Evolutionary conservation across 2,888 invertebrate genomes (phyloP).

Genomic region (Perizoma affinitatum): DNA sequence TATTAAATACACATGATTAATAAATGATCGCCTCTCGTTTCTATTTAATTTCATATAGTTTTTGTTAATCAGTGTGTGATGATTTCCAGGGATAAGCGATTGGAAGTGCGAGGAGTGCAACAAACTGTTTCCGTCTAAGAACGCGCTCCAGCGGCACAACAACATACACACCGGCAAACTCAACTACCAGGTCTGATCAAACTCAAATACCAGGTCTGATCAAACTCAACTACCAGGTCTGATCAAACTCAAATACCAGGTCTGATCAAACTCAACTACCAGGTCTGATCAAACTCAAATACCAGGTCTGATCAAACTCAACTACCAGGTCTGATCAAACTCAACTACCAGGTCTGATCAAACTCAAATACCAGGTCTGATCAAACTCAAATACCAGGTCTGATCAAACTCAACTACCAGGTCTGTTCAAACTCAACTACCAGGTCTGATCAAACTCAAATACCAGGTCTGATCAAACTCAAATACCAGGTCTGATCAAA

Average conservation of each 20-base stretch:
- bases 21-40: neutral
- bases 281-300: conserved; percentile 51
- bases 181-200: conserved; percentile 76
- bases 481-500: no score
- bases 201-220: no score
- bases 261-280: conserved; percentile 77
- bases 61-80: neutral
- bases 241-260: no score
- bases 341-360: conserved; percentile 36
- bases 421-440: no score
- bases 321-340: no score
- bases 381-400: no score
- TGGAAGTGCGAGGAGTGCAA: conserved; percentile 85
- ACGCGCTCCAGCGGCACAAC: conserved; percentile 84
- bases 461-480: conserved; percentile 68
- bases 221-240: no score
- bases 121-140: conserved; percentile 86
- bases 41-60: neutral
- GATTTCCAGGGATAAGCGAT: conserved; percentile 78
- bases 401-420: no score
- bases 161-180: conserved; percentile 85
- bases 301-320: no score
- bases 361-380: conserved; percentile 81
- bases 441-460: conserved; percentile 65
- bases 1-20: no score